A percentile compares a stretch with the other conserved stretches of the same genome.
Evolutionary conservation across 2,797 vertebrate genomes (phyloP).

Genomic region (Columba guinea): DNA sequence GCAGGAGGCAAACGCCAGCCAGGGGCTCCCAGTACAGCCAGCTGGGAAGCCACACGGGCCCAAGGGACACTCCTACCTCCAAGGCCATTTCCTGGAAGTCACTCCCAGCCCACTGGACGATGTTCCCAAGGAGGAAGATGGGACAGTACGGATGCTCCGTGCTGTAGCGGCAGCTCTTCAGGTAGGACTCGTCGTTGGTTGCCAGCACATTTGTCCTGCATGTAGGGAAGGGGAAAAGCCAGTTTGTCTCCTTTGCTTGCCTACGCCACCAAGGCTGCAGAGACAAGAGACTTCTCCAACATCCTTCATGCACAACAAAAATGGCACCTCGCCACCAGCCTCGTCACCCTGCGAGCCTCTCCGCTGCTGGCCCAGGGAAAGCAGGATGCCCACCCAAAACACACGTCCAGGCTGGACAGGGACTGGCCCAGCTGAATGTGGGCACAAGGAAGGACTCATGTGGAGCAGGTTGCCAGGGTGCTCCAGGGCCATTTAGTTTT

Average conservation of each 20-base stretch:
- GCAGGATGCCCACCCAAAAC: background rate
- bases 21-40: background rate
- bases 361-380: background rate
- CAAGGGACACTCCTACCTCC: slow-evolving; percentile 71
- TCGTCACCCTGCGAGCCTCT: rapidly evolving
- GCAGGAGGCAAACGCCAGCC: background rate
- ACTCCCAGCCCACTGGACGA: slow-evolving; percentile 82
- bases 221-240: background rate
- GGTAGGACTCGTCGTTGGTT: slow-evolving; percentile 77
- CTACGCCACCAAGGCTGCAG: background rate
- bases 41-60: rapidly evolving
- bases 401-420: background rate
- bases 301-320: background rate
- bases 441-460: background rate
- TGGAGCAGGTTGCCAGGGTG: background rate
- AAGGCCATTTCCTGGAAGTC: slow-evolving; percentile 88
- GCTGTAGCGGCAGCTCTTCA: slow-evolving; percentile 88
- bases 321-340: background rate
- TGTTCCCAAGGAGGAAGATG: slow-evolving; percentile 87
- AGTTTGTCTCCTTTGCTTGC: background rate
- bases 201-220: slow-evolving; percentile 87
- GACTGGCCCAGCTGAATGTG: background rate
- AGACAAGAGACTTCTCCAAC: background rate
- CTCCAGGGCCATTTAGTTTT: background rate
- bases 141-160: slow-evolving; percentile 87